phyloP scores from a whole-genome alignment of 2,797 vertebrate genomes.

The Pseudomugil gertrudae region DNA sequence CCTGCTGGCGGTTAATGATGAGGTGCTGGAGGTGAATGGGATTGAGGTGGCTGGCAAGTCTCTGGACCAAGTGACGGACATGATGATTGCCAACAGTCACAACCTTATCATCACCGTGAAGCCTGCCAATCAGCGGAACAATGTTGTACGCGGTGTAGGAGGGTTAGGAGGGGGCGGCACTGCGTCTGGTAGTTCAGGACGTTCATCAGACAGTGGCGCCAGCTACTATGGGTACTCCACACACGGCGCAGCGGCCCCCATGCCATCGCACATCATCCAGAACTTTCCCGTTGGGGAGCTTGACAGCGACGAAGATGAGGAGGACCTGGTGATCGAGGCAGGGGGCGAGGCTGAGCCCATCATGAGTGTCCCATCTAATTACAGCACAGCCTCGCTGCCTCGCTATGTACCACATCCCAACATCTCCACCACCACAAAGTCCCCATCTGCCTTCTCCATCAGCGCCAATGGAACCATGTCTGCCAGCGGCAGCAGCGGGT shows the following conservation, averaged over 20 bases:
- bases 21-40: conserved; percentile 96
- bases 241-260: conserved; percentile 34
- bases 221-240: conserved; percentile 83
- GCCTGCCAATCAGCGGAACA: conserved; percentile 97
- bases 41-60: conserved; percentile 96
- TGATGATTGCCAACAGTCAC: conserved; percentile 99
- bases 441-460: conserved; percentile 39
- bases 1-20: conserved; percentile 94
- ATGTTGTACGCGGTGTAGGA: conserved; percentile 87
- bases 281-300: conserved; percentile 87
- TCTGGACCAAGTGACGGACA: conserved; percentile 97
- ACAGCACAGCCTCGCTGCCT: conserved; percentile 84
- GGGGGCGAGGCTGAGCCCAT: conserved; percentile 81
- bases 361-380: conserved; percentile 72
- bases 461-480: conserved; percentile 85
- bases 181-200: conserved; percentile 92
- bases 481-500: conserved; percentile 70
- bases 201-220: conserved; percentile 91
- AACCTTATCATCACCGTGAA: conserved; percentile 97
- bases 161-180: conserved; percentile 85
- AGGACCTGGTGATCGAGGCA: conserved; percentile 92
- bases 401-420: conserved; percentile 88
- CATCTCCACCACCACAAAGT: conserved; percentile 66
- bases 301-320: conserved; percentile 91
- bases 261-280: conserved; percentile 83